Conservation (phyloP, 2,888 invertebrate genomes). For the Cantharis nigra region DNA sequence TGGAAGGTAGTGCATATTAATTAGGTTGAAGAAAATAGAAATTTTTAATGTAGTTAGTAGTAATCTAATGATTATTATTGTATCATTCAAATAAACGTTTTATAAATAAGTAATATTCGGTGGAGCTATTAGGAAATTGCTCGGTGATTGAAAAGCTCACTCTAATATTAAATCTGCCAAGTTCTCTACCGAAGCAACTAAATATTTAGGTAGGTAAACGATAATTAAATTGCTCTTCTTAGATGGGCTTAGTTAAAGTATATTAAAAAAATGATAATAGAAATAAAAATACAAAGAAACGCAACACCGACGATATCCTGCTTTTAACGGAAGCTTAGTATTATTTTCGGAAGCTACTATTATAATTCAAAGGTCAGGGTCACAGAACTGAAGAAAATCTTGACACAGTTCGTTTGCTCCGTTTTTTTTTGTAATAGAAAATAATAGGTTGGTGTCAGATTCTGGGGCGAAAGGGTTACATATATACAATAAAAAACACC, state of each 20-base stretch:
- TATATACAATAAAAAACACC: conserved; percentile 55
- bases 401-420: conserved; percentile 58
- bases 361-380: conserved; percentile 28
- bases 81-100: background rate
- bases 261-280: conserved; percentile 6
- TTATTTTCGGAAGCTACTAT: conserved; percentile 19
- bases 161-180: conserved; percentile 24
- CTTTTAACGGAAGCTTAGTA: conserved; percentile 23
- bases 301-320: background rate
- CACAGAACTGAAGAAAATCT: conserved; percentile 46
- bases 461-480: conserved; percentile 56
- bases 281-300: conserved; percentile 6
- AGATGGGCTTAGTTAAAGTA: background rate
- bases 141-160: conserved; percentile 34
- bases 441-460: conserved; percentile 57
- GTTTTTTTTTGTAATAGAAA: conserved; percentile 51
- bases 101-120: conserved; percentile 7
- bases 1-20: no score
- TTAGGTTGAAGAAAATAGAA: no score
- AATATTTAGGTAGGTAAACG: conserved; percentile 3
- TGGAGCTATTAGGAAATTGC: conserved; percentile 40
- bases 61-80: background rate
- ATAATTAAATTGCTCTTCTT: background rate
- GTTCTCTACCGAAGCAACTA: conserved; percentile 14
- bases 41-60: background rate